A percentile compares a stretch with the other conserved stretches of the same genome.
phyloP scores from a whole-genome alignment of 2,113 vertebrate genomes.

The Labeo rohita region DNA sequence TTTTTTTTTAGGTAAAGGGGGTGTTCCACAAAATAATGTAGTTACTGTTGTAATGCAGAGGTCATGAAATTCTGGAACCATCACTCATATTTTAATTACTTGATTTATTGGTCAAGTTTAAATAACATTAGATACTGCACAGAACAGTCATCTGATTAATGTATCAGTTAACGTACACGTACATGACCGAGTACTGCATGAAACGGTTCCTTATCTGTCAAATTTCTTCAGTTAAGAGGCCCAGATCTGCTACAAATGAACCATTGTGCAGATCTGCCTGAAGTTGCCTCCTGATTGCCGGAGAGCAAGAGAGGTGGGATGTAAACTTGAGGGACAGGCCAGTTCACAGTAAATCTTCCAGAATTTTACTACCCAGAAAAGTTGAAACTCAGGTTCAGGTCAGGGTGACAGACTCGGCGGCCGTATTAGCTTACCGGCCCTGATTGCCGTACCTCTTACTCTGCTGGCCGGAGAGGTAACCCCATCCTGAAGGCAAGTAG shows the following conservation, averaged over 20 bases:
- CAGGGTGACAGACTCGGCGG: constrained; percentile 48
- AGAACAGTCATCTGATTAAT: constrained; percentile 24
- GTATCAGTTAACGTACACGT: neutral
- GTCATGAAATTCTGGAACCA: neutral
- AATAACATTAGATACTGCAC: neutral
- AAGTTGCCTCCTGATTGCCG: constrained; percentile 33
- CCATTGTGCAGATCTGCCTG: constrained; percentile 37
- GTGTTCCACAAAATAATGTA: constrained; percentile 7
- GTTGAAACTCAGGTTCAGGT: constrained; percentile 54
- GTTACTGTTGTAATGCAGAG: neutral
- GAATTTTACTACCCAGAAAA: constrained; percentile 48
- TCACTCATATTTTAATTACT: constrained; percentile 4
- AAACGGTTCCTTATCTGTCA: constrained; percentile 34
- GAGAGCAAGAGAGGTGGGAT: constrained; percentile 42
- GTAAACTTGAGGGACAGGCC: constrained; percentile 46
- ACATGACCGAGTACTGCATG: constrained; percentile 9
- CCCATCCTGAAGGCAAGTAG: constrained; percentile 36
- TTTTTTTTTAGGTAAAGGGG: neutral
- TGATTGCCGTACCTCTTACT: constrained; percentile 10
- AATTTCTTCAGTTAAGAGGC: constrained; percentile 38
- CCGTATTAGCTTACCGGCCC: constrained; percentile 50
- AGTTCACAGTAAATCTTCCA: constrained; percentile 53
- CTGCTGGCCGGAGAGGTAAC: constrained; percentile 47
- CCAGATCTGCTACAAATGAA: constrained; percentile 45
- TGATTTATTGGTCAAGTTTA: neutral